phyloP scores from a whole-genome alignment of 2,888 invertebrate genomes.

The Anticlea derivata region DNA sequence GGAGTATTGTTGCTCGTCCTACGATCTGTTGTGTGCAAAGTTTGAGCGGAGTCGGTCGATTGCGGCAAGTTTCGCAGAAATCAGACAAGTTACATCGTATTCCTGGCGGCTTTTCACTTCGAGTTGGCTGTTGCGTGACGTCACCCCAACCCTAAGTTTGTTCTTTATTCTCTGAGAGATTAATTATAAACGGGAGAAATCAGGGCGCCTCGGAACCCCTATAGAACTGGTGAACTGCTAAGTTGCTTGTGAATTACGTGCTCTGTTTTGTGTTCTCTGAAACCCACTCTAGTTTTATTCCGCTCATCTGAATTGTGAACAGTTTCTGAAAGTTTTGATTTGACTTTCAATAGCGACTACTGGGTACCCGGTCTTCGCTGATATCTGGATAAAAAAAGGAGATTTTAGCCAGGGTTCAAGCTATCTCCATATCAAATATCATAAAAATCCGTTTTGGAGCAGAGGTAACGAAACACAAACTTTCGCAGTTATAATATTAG shows the following conservation, averaged over 20 bases:
- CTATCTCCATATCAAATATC: too few relatives aligned
- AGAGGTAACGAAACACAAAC: too few relatives aligned
- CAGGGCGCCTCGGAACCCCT: conserved; percentile 36
- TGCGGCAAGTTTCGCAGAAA: conserved; percentile 67
- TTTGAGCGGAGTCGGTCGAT: conserved; percentile 64
- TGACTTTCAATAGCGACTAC: conserved; percentile 3
- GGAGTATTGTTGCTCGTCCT: conserved; percentile 67
- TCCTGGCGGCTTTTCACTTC: conserved; percentile 69
- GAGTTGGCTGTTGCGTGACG: conserved; percentile 70
- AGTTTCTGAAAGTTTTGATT: conserved; percentile 7
- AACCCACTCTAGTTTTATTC: conserved; percentile 12
- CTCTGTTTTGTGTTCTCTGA: conserved; percentile 19
- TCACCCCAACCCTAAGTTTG: conserved; percentile 67
- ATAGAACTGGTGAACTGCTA: conserved; percentile 22
- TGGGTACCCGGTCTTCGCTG: too few relatives aligned
- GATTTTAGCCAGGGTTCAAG: too few relatives aligned
- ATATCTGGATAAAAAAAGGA: too few relatives aligned
- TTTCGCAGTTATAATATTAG: too few relatives aligned
- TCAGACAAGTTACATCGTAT: conserved; percentile 74
- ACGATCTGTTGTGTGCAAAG: conserved; percentile 64
- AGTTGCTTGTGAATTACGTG: conserved; percentile 31
- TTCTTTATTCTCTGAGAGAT: conserved; percentile 65
- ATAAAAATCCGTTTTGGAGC: too few relatives aligned
- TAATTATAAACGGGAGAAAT: conserved; percentile 56
- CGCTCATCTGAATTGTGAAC: conserved; percentile 9